phyloP scores from a whole-genome alignment of 2,888 invertebrate species.

The Drosophila gaucha region DNA sequence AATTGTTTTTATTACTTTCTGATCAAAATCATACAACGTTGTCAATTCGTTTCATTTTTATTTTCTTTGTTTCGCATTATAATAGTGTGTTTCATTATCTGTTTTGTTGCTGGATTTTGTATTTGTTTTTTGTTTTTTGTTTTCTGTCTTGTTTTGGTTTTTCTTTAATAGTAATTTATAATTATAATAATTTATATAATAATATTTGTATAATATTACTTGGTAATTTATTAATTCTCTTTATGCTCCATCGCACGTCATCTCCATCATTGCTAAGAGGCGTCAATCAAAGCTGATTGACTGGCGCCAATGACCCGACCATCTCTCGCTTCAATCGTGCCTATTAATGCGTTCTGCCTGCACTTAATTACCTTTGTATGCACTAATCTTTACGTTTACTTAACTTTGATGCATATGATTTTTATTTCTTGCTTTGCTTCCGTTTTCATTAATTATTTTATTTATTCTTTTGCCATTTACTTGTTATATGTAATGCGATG shows the following conservation, averaged over 20 bases:
- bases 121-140: constrained; percentile 39
- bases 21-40: constrained; percentile 85
- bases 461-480: constrained; percentile 50
- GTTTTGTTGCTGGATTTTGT: constrained; percentile 49
- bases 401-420: constrained; percentile 73
- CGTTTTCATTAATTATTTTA: constrained; percentile 11
- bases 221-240: constrained; percentile 78
- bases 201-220: constrained; percentile 80
- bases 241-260: constrained; percentile 34
- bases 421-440: constrained; percentile 38
- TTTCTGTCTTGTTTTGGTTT: constrained; percentile 50
- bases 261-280: constrained; percentile 8
- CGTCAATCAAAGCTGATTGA: constrained; percentile 38
- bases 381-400: constrained; percentile 45
- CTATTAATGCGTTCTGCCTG: constrained; percentile 29
- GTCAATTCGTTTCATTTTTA: constrained; percentile 80
- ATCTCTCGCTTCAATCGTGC: constrained; percentile 23
- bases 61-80: constrained; percentile 50
- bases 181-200: constrained; percentile 80
- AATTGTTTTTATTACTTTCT: constrained; percentile 81
- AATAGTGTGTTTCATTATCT: constrained; percentile 65
- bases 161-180: constrained; percentile 73
- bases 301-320: constrained; percentile 25
- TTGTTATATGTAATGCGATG: constrained; percentile 62
- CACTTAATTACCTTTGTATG: constrained; percentile 37